These are phyloP conservation scores for Drosophila kanapiae DNA, from an alignment of 1,140 invertebrate genomes.

Conservation along the genomic window DNA sequence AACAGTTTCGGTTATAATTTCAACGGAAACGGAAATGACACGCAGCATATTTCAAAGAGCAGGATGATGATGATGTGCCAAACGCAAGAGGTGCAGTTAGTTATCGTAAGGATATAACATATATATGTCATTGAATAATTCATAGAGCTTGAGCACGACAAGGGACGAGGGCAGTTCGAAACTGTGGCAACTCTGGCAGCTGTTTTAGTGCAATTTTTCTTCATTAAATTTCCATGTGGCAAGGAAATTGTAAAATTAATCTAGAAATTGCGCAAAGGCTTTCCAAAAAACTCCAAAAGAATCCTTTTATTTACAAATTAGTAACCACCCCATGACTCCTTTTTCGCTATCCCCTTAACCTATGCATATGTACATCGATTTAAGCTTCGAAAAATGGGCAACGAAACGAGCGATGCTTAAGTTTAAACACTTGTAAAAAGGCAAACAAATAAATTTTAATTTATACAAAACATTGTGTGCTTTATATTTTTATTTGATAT, in stretches of 20 bases:
- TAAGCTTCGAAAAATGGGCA: slow-evolving; percentile 23
- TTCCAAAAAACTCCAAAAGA: slow-evolving; percentile 15
- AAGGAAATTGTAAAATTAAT: slow-evolving; percentile 7
- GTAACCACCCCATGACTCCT: slow-evolving; percentile 27
- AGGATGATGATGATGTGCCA: slow-evolving; percentile 48
- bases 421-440: slow-evolving; percentile 48
- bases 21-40: slow-evolving; percentile 35
- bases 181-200: slow-evolving; percentile 58
- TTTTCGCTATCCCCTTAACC: slow-evolving; percentile 7
- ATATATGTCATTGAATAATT: slow-evolving; percentile 46
- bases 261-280: slow-evolving; percentile 34
- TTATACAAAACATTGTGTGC: slow-evolving; percentile 5
- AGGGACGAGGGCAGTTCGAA: slow-evolving; percentile 63
- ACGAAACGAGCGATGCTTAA: slow-evolving; percentile 32
- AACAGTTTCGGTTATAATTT: slow-evolving; percentile 41
- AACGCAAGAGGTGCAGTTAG: slow-evolving; percentile 50
- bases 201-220: slow-evolving; percentile 55
- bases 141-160: slow-evolving; percentile 34
- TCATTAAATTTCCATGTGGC: neutral
- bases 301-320: slow-evolving; percentile 9
- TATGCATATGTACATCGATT: slow-evolving; percentile 41
- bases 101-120: slow-evolving; percentile 41
- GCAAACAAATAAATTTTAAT: slow-evolving; percentile 50
- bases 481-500: neutral
- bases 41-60: slow-evolving; percentile 59